Conservation (phyloP, 2,113 vertebrate species). For the Periophthalmus modestus region DNA sequence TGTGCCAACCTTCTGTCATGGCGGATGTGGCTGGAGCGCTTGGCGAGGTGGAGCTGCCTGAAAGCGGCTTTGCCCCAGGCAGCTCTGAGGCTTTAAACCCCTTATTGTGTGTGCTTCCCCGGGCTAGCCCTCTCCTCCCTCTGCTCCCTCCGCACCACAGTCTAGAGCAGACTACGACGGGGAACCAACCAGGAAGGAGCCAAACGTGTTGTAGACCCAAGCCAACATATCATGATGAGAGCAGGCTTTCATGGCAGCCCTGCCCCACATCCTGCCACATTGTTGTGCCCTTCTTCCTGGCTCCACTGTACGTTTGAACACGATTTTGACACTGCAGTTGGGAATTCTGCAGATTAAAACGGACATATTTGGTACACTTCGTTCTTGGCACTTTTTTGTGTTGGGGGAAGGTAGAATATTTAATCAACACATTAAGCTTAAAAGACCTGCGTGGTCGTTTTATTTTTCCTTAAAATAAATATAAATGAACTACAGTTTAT, state of each 20-base stretch:
- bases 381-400: conserved; percentile 62
- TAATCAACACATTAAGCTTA: conserved; percentile 49
- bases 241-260: conserved; percentile 66
- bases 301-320: conserved; percentile 65
- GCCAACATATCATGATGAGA: conserved; percentile 76
- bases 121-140: conserved; percentile 67
- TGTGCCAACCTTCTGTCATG: conserved; percentile 80
- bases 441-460: conserved; percentile 14
- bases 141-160: conserved; percentile 62
- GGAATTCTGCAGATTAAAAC: conserved; percentile 76
- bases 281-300: conserved; percentile 71
- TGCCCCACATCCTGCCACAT: conserved; percentile 64
- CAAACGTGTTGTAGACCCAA: conserved; percentile 66
- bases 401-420: conserved; percentile 52
- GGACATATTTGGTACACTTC: conserved; percentile 71
- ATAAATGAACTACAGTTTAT: conserved; percentile 6
- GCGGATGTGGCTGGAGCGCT: conserved; percentile 76
- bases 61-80: conserved; percentile 82
- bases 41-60: conserved; percentile 69
- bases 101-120: conserved; percentile 78
- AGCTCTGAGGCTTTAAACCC: conserved; percentile 77
- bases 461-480: conserved; percentile 21
- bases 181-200: conserved; percentile 50
- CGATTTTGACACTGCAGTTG: conserved; percentile 75
- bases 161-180: conserved; percentile 53